A percentile compares a stretch with the other conserved stretches of the same genome.
phyloP scores from a whole-genome alignment of 2,113 vertebrate species.

The Coryphaenoides rupestris region DNA sequence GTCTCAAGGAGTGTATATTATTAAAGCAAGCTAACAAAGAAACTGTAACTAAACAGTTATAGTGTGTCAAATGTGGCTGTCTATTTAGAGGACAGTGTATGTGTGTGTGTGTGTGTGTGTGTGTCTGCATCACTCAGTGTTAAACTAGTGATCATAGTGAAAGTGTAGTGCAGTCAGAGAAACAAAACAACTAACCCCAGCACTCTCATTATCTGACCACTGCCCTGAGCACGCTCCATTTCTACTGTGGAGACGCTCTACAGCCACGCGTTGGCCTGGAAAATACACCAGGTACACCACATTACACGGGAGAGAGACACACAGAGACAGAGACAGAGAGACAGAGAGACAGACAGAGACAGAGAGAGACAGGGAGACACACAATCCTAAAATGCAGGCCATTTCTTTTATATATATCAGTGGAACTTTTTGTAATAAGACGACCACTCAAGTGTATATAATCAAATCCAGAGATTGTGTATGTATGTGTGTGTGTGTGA shows the following conservation, averaged over 20 bases:
- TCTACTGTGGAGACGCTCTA: slow-evolving; percentile 41
- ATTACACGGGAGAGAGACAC: too few species aligned
- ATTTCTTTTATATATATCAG: slow-evolving; percentile 16
- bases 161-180: too few species aligned
- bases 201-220: slow-evolving; percentile 49
- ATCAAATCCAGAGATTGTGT: slow-evolving; percentile 47
- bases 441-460: slow-evolving; percentile 45
- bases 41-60: too few species aligned
- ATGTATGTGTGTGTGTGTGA: slow-evolving; percentile 16
- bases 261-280: slow-evolving; percentile 39
- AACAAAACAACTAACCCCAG: neutral
- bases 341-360: too few species aligned
- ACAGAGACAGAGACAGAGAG: slow-evolving; percentile 12
- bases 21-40: too few species aligned
- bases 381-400: too few species aligned
- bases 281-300: slow-evolving; percentile 26
- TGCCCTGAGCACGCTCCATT: slow-evolving; percentile 24
- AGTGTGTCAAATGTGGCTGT: too few species aligned
- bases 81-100: neutral
- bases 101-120: too few species aligned
- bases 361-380: too few species aligned
- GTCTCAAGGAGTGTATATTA: too few species aligned
- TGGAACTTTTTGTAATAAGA: slow-evolving; percentile 26
- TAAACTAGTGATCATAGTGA: too few species aligned
- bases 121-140: too few species aligned